phyloP scores from a whole-genome alignment of 2,888 invertebrate genomes.

The Adelognathus sp. region DNA sequence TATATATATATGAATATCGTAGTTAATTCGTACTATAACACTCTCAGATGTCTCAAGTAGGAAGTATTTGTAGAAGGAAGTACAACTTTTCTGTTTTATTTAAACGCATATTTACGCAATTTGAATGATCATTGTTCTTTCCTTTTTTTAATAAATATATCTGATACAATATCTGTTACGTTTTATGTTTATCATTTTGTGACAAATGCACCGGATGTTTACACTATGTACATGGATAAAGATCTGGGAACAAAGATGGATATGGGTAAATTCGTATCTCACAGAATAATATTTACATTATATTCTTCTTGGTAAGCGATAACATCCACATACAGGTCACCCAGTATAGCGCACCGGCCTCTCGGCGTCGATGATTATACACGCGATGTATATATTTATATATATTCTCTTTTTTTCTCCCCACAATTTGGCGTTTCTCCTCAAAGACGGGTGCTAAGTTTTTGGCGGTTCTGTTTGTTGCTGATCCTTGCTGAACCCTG shows the following conservation, averaged over 20 bases:
- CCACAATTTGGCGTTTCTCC: not conserved
- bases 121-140: conserved; percentile 62
- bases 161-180: conserved; percentile 49
- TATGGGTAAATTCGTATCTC: conserved; percentile 18
- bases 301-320: conserved; percentile 37
- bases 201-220: conserved; percentile 41
- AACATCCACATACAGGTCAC: conserved; percentile 19
- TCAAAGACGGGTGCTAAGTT: conserved; percentile 63
- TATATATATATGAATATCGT: no score
- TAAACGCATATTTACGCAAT: conserved; percentile 64
- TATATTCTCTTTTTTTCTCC: not conserved
- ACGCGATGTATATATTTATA: conserved; percentile 1
- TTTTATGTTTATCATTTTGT: conserved; percentile 49
- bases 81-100: conserved; percentile 68
- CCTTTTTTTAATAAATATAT: conserved; percentile 65
- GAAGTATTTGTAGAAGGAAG: conserved; percentile 71
- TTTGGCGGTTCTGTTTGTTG: conserved; percentile 68
- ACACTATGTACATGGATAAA: conserved; percentile 31
- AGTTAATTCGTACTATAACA: conserved; percentile 40
- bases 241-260: conserved; percentile 30
- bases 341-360: not conserved
- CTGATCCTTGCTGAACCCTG: conserved; percentile 59
- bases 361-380: conserved; percentile 3
- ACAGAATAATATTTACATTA: conserved; percentile 54
- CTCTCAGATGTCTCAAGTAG: conserved; percentile 53